Conservation (phyloP, 2,888 invertebrate species). For the Drosophila mettleri region DNA sequence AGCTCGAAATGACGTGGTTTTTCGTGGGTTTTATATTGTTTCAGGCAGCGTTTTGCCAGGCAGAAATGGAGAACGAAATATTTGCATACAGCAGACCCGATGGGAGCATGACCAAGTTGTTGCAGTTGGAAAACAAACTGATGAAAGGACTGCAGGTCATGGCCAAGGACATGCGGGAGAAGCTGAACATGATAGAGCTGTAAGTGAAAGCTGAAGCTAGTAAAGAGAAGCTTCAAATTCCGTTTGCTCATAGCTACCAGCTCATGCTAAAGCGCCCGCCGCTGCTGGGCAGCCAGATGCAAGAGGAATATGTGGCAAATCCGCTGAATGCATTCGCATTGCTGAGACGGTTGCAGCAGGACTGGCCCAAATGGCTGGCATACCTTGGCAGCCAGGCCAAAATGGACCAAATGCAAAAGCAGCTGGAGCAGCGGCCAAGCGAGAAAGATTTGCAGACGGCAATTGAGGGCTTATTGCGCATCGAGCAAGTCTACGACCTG, state of each 20-base stretch:
- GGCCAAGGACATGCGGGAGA: conserved; percentile 37
- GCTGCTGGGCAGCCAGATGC: background rate
- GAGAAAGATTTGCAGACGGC: conserved; percentile 30
- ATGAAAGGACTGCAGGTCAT: conserved; percentile 6
- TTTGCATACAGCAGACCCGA: conserved; percentile 34
- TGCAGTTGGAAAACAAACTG: conserved; percentile 38
- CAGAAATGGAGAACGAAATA: background rate
- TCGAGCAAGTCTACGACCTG: conserved; percentile 42
- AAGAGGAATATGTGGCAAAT: conserved; percentile 43
- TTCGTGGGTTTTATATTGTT: background rate
- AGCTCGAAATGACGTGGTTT: conserved; percentile 31
- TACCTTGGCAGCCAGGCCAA: conserved; percentile 23
- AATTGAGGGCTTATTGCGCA: conserved; percentile 34
- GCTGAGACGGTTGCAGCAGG: conserved; percentile 39
- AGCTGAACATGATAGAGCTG: conserved; percentile 37
- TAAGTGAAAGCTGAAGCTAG: conserved; percentile 8
- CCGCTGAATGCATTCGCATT: conserved; percentile 46
- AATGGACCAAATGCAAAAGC: conserved; percentile 18
- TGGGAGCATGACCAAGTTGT: conserved; percentile 23
- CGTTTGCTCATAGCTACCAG: conserved; percentile 27
- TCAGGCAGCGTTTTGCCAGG: background rate
- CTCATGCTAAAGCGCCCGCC: conserved; percentile 12
- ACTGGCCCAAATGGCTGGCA: conserved; percentile 54
- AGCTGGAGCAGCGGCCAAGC: conserved; percentile 24
- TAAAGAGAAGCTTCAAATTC: no score